These are phyloP conservation scores for Parapsyche elsis DNA, from an alignment of 1,140 invertebrate species.

Conservation along the genomic window DNA sequence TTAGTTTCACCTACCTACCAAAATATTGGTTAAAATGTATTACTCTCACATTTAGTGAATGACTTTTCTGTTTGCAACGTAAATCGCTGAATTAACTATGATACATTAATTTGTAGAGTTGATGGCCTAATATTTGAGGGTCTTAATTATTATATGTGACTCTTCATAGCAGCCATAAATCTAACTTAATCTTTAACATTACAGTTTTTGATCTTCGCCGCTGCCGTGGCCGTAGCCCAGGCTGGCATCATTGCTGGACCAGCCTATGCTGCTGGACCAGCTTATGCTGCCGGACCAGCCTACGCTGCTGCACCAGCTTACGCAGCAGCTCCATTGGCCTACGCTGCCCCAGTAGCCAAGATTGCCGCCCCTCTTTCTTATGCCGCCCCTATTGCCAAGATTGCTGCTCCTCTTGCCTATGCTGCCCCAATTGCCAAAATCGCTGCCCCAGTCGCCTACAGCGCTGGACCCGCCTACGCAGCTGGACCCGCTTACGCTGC, in stretches of 20 bases:
- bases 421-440: conserved; percentile 60
- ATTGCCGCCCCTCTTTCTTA: conserved; percentile 58
- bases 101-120: no score
- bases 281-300: conserved; percentile 62
- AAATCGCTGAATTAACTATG: no score
- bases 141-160: no score
- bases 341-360: conserved; percentile 66
- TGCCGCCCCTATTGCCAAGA: conserved; percentile 58
- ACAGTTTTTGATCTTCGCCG: conserved; percentile 32
- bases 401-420: conserved; percentile 62
- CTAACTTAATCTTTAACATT: not conserved
- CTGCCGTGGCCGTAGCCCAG: conserved; percentile 25
- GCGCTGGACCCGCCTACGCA: conserved; percentile 58
- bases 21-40: no score
- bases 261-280: conserved; percentile 57
- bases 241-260: conserved; percentile 26
- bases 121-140: no score
- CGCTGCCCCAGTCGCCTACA: conserved; percentile 53
- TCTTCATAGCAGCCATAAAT: not conserved
- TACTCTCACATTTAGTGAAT: no score
- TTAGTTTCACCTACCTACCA: no score
- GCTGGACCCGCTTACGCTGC: conserved; percentile 55
- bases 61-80: no score
- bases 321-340: conserved; percentile 58
- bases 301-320: conserved; percentile 60